Conservation (phyloP, 2,888 invertebrate genomes). For the Mesorhabditis spiculigera region DNA sequence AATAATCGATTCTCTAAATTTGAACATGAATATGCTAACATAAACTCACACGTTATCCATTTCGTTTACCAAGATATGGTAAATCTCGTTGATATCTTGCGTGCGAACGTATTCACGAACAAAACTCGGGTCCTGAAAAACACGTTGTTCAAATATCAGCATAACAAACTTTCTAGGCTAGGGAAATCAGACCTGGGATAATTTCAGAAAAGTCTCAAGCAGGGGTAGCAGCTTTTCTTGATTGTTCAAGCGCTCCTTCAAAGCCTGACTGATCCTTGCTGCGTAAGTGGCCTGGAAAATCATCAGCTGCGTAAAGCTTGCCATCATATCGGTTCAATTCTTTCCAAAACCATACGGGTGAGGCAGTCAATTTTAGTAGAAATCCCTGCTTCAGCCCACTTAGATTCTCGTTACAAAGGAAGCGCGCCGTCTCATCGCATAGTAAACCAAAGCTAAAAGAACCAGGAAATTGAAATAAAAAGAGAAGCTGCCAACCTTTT, state of each 20-base stretch:
- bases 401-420: constrained; percentile 32
- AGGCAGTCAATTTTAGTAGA: constrained; percentile 40
- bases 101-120: background rate
- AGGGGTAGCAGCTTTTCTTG: background rate
- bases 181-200: background rate
- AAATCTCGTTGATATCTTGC: background rate
- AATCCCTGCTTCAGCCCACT: constrained; percentile 35
- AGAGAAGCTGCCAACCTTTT: background rate
- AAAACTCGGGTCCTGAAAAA: too few species aligned
- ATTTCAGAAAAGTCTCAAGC: background rate
- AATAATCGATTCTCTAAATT: background rate
- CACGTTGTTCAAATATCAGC: too few species aligned
- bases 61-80: background rate
- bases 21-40: background rate
- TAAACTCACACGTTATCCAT: background rate
- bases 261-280: background rate
- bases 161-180: too few species aligned
- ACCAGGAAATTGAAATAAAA: background rate
- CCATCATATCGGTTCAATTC: background rate
- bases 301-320: background rate
- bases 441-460: constrained; percentile 23
- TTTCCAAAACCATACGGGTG: constrained; percentile 25
- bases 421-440: constrained; percentile 30
- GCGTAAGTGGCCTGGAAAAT: constrained; percentile 4
- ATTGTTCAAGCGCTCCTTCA: background rate